Evolutionary conservation across 2,113 vertebrate species (phyloP).

Genomic region (Spea multiplicata): DNA sequence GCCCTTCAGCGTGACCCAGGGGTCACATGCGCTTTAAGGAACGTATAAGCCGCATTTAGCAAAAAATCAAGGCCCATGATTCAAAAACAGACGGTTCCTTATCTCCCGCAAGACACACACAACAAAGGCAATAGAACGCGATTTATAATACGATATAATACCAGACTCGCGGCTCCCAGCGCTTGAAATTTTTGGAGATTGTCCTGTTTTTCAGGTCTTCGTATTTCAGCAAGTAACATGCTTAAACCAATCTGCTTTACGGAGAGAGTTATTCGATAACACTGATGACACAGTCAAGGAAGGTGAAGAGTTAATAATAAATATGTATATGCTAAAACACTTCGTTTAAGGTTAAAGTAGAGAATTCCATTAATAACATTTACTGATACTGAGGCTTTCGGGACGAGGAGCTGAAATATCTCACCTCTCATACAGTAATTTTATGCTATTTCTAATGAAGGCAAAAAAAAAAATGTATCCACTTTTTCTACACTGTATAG

Average conservation of each 20-base stretch:
- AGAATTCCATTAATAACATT: too few species aligned
- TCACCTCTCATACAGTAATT: too few species aligned
- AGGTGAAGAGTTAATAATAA: too few species aligned
- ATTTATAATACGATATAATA: not conserved
- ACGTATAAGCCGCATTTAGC: not conserved
- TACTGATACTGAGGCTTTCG: too few species aligned
- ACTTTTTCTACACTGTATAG: too few species aligned
- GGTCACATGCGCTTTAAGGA: not conserved
- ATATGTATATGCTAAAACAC: too few species aligned
- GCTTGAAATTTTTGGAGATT: not conserved
- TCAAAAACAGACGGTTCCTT: not conserved
- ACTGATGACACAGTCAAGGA: too few species aligned
- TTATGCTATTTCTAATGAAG: too few species aligned
- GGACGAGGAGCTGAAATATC: too few species aligned
- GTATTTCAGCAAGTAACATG: not conserved
- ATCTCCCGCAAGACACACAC: not conserved
- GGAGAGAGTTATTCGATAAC: too few species aligned
- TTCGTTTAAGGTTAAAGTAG: too few species aligned
- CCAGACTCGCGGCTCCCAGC: not conserved
- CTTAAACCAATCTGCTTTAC: not conserved
- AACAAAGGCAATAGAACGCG: not conserved
- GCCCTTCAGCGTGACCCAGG: conserved; percentile 4
- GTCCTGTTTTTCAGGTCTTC: not conserved
- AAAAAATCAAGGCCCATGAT: not conserved
- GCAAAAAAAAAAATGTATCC: too few species aligned